Percentiles rank a stretch among this genome's conserved stretches.
Evolutionary conservation across 2,888 invertebrate genomes (phyloP).

Genomic region (Brachyopa scutellaris): DNA sequence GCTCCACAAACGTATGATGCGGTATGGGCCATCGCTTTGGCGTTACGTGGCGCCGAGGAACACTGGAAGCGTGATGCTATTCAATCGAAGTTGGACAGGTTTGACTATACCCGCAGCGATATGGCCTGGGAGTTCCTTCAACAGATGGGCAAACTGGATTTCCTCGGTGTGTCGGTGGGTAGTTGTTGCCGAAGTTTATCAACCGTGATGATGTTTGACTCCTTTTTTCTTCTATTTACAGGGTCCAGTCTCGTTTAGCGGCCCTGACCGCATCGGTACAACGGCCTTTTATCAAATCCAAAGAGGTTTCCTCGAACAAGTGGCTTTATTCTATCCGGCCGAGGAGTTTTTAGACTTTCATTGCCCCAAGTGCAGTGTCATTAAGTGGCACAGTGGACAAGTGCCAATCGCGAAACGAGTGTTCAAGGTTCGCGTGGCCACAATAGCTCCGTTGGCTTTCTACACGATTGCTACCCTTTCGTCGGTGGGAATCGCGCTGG

Average conservation of each 20-base stretch:
- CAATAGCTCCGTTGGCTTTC: constrained; percentile 90
- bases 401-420: constrained; percentile 91
- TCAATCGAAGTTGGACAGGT: constrained; percentile 83
- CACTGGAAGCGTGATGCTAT: constrained; percentile 82
- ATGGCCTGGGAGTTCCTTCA: constrained; percentile 88
- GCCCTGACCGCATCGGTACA: constrained; percentile 93
- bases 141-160: constrained; percentile 88
- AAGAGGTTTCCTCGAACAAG: constrained; percentile 87
- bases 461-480: constrained; percentile 88
- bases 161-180: constrained; percentile 93
- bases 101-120: constrained; percentile 88
- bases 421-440: constrained; percentile 88
- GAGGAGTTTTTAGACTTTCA: constrained; percentile 85
- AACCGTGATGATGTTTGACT: neutral
- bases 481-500: constrained; percentile 88
- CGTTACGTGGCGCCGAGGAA: constrained; percentile 86
- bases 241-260: constrained; percentile 95
- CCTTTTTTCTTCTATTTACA: constrained; percentile 80
- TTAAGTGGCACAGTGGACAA: constrained; percentile 89
- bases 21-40: constrained; percentile 93
- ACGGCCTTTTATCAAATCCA: constrained; percentile 94
- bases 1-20: constrained; percentile 94
- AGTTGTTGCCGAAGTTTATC: neutral
- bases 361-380: constrained; percentile 87
- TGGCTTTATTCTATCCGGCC: constrained; percentile 88